These are phyloP conservation scores for Protonemura montana DNA, from an alignment of 2,888 invertebrate genomes.

Conservation along the genomic window DNA sequence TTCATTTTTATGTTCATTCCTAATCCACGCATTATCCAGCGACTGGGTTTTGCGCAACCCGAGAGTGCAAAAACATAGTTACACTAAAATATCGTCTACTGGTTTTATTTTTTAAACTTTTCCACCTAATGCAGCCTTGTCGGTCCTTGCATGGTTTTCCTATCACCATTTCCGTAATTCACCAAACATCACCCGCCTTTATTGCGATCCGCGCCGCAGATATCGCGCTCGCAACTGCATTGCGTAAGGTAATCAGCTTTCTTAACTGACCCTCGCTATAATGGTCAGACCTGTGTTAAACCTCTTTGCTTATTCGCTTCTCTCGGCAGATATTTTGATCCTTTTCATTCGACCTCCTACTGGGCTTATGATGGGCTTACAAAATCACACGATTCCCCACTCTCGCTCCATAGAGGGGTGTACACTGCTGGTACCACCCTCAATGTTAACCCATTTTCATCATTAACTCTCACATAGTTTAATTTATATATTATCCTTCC, in stretches of 20 bases:
- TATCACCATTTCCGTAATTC: not conserved
- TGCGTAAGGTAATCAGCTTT: not conserved
- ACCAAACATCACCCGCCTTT: not conserved
- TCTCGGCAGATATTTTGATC: not conserved
- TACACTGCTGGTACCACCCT: no score
- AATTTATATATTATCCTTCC: not conserved
- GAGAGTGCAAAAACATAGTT: no score
- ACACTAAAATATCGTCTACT: not conserved
- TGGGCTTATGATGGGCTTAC: conserved; percentile 7
- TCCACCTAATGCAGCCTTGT: not conserved
- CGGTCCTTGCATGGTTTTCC: not conserved
- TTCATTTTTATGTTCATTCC: not conserved
- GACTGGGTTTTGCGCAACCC: no score
- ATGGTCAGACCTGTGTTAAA: not conserved
- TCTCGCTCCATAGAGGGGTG: not conserved
- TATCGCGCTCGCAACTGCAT: not conserved
- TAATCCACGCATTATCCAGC: not conserved
- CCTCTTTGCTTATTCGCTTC: not conserved
- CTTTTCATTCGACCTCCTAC: not conserved
- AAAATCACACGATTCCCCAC: conserved; percentile 7
- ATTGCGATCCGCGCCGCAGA: not conserved
- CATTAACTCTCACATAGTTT: conserved; percentile 7
- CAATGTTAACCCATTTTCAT: conserved; percentile 1
- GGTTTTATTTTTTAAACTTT: not conserved
- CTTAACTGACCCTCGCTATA: conserved; percentile 3